These are phyloP conservation scores for Ischnus inquisitorius DNA, from an alignment of 2,888 invertebrate genomes.

Conservation along the genomic window DNA sequence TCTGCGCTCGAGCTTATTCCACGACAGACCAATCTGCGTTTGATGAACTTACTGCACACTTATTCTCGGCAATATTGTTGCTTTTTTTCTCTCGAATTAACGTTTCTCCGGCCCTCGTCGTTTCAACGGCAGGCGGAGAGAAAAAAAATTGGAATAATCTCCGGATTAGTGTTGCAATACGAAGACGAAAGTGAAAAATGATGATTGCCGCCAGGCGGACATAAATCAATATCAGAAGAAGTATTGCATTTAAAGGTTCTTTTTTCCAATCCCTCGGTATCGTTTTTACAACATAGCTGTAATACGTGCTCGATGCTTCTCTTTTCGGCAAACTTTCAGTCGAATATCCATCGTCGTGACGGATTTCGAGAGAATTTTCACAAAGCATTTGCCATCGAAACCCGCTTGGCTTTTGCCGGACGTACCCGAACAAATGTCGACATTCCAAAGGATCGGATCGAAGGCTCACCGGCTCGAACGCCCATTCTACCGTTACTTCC, in stretches of 20 bases:
- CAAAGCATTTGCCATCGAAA: slow-evolving; percentile 32
- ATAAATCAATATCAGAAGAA: too few relatives aligned
- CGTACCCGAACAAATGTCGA: slow-evolving; percentile 15
- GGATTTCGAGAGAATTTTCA: slow-evolving; percentile 17
- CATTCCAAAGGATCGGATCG: background rate
- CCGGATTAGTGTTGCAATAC: too few relatives aligned
- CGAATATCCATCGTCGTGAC: background rate
- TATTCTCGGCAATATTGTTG: background rate
- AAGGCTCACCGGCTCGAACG: background rate
- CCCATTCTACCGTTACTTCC: background rate
- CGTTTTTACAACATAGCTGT: background rate
- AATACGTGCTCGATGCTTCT: background rate
- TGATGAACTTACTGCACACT: background rate
- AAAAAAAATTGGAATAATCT: too few relatives aligned
- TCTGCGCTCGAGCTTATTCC: background rate
- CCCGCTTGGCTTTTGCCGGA: background rate
- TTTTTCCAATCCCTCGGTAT: background rate
- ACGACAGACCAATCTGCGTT: slow-evolving; percentile 13
- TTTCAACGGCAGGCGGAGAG: background rate
- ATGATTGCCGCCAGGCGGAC: background rate
- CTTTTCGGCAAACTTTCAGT: background rate
- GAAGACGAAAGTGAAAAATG: background rate
- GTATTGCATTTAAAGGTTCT: background rate
- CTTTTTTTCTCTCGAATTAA: background rate
- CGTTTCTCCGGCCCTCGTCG: background rate